These are phyloP conservation scores for Leptinotarsa juncta DNA, from an alignment of 2,888 invertebrate genomes.

Conservation along the genomic window DNA sequence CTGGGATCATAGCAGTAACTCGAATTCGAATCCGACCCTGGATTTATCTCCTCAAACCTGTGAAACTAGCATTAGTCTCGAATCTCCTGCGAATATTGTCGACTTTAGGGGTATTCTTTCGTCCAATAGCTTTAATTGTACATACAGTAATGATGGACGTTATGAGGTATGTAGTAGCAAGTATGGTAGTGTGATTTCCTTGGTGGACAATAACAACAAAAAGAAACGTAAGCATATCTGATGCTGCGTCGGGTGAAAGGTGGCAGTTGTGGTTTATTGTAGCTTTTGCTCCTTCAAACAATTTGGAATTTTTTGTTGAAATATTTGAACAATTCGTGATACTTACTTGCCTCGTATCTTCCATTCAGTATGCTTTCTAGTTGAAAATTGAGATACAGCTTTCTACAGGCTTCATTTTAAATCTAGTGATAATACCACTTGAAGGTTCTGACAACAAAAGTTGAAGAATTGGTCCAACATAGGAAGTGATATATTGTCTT, in stretches of 20 bases:
- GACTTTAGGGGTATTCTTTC: not conserved
- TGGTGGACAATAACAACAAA: conserved; percentile 56
- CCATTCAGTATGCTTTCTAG: no score
- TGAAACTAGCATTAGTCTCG: conserved; percentile 59
- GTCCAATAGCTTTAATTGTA: conserved; percentile 27
- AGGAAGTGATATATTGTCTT: no score
- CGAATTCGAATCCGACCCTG: not conserved
- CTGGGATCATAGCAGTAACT: not conserved
- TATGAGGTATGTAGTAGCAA: conserved; percentile 46
- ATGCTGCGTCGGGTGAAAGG: conserved; percentile 64
- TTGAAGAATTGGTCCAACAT: no score
- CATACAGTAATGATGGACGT: conserved; percentile 19
- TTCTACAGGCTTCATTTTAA: no score
- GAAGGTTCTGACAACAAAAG: no score
- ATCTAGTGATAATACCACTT: no score
- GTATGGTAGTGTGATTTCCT: conserved; percentile 61
- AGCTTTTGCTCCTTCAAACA: not conserved
- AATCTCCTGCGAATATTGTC: conserved; percentile 51
- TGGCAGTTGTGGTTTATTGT: conserved; percentile 22
- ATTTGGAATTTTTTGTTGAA: not conserved
- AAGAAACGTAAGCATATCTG: conserved; percentile 61
- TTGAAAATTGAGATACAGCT: no score
- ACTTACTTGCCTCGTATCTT: no score
- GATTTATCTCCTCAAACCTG: not conserved
- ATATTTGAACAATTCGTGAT: no score